Evolutionary conservation across 2,797 vertebrate species (phyloP).

Genomic region (Dallia pectoralis): DNA sequence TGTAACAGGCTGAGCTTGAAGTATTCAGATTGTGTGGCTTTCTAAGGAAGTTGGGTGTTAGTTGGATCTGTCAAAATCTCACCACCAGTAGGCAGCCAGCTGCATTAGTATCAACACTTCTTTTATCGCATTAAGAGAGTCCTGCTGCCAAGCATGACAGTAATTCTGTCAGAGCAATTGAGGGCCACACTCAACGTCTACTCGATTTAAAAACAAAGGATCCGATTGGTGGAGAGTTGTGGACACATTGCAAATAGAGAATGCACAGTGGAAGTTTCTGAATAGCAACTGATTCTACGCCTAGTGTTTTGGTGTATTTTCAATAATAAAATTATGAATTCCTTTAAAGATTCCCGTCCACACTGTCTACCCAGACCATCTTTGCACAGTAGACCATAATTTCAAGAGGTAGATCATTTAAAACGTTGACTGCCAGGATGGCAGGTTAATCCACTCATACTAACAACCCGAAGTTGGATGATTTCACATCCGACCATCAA

Average conservation of each 20-base stretch:
- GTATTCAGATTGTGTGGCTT: slow-evolving; percentile 31
- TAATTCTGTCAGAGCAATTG: slow-evolving; percentile 67
- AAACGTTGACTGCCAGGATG: slow-evolving; percentile 29
- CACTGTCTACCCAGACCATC: slow-evolving; percentile 61
- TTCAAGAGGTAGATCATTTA: slow-evolving; percentile 43
- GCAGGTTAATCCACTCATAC: slow-evolving; percentile 57
- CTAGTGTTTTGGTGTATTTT: slow-evolving; percentile 57
- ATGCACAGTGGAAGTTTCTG: slow-evolving; percentile 28
- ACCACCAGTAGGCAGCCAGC: slow-evolving; percentile 55
- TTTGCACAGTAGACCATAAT: slow-evolving; percentile 44
- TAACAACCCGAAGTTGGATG: slow-evolving; percentile 50
- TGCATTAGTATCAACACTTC: slow-evolving; percentile 73
- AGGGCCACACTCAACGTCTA: slow-evolving; percentile 64
- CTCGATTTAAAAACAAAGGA: slow-evolving; percentile 50
- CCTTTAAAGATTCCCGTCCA: slow-evolving; percentile 64
- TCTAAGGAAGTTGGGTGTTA: slow-evolving; percentile 57
- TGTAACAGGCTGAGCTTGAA: background rate
- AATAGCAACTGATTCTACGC: slow-evolving; percentile 55
- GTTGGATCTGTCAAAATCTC: slow-evolving; percentile 64
- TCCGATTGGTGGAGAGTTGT: slow-evolving; percentile 41
- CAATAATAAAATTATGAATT: slow-evolving; percentile 61
- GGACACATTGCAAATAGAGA: slow-evolving; percentile 15
- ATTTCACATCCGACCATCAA: slow-evolving; percentile 54
- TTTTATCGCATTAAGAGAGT: slow-evolving; percentile 72
- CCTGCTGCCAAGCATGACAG: slow-evolving; percentile 74